A percentile compares a stretch with the other conserved stretches of the same genome.
Conservation (phyloP, 2,888 invertebrate genomes). For the Emmelina monodactyla region DNA sequence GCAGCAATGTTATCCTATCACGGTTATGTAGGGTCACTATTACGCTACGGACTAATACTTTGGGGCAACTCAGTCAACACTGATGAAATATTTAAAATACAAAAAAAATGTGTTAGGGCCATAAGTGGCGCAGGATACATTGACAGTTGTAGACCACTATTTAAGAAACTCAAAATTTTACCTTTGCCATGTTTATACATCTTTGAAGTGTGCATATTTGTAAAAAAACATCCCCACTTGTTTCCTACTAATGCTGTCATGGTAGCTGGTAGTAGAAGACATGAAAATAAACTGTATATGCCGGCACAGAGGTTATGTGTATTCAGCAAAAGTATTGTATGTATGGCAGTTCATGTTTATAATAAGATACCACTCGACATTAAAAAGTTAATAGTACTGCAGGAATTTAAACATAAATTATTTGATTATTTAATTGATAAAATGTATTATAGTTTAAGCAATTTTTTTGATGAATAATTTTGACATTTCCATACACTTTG, state of each 20-base stretch:
- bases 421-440: too few relatives aligned
- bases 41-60: constrained; percentile 11
- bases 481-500: too few relatives aligned
- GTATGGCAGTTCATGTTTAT: not conserved
- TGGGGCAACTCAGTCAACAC: constrained; percentile 12
- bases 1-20: constrained; percentile 5
- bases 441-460: too few relatives aligned
- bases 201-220: constrained; percentile 1
- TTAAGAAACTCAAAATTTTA: constrained; percentile 7
- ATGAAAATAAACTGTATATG: not conserved
- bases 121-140: constrained; percentile 4
- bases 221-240: not conserved
- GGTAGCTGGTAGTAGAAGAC: not conserved
- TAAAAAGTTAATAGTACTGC: too few relatives aligned
- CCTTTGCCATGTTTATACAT: constrained; percentile 13
- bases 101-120: constrained; percentile 14
- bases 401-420: too few relatives aligned
- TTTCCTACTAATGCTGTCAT: not conserved
- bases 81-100: constrained; percentile 7
- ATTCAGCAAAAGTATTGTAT: not conserved
- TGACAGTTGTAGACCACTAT: constrained; percentile 12
- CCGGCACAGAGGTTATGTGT: not conserved
- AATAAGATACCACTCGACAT: too few relatives aligned
- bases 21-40: constrained; percentile 9
- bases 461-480: too few relatives aligned